Percentiles rank a stretch among this genome's conserved stretches.
Conservation (phyloP, 2,113 vertebrate genomes). For the Chloropsis hardwickii region DNA sequence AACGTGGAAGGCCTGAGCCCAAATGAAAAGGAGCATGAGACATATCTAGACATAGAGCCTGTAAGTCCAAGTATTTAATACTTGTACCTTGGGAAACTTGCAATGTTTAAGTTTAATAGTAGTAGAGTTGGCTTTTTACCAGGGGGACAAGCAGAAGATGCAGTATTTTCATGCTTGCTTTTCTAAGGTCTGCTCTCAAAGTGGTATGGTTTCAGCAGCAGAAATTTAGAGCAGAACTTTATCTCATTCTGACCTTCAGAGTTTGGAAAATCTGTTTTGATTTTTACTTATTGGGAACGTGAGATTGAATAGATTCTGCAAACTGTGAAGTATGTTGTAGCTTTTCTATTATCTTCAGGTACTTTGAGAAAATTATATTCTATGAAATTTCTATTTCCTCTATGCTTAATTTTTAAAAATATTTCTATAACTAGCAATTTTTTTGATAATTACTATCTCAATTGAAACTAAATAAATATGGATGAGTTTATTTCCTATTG, state of each 20-base stretch:
- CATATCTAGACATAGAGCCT: conserved; percentile 90
- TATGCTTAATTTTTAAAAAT: background rate
- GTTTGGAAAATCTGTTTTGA: background rate
- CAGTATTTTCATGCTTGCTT: background rate
- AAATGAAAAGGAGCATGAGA: conserved; percentile 77
- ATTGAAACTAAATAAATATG: background rate
- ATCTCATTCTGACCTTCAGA: background rate
- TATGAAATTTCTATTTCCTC: background rate
- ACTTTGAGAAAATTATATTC: background rate
- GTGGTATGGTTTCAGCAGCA: background rate
- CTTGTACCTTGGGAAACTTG: background rate
- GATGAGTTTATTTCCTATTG: background rate
- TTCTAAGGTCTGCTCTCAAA: background rate
- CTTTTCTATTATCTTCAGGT: background rate
- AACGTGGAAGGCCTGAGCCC: conserved; percentile 76
- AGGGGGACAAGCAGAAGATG: background rate
- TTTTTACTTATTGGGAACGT: background rate
- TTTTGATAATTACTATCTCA: background rate
- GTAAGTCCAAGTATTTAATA: conserved; percentile 72
- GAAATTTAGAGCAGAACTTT: background rate
- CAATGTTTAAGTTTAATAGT: background rate
- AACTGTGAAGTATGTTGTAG: background rate
- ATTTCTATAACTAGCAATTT: background rate
- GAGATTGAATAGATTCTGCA: background rate
- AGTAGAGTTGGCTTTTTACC: background rate